A percentile compares a stretch with the other conserved stretches of the same genome.
Evolutionary conservation across 2,888 invertebrate genomes (phyloP).

Genomic region (Acanthopleura granulata): DNA sequence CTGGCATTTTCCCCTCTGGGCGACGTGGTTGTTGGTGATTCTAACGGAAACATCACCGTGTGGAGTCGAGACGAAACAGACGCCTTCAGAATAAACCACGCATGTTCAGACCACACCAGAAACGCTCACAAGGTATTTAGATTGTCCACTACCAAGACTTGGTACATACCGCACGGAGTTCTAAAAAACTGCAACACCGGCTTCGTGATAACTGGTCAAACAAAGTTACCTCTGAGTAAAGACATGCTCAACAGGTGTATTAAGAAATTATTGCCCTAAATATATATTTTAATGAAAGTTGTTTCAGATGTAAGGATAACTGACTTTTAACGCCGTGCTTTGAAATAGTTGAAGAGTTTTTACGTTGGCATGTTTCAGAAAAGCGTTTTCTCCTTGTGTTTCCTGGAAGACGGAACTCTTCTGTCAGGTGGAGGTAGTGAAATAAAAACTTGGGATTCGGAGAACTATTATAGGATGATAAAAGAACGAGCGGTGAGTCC

Average conservation of each 20-base stretch:
- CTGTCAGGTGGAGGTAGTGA: conserved; percentile 85
- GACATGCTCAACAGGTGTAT: too few species aligned
- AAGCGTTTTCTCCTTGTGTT: conserved; percentile 83
- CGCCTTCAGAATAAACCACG: conserved; percentile 74
- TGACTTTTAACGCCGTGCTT: too few species aligned
- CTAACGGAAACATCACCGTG: conserved; percentile 90
- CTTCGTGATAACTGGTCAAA: too few species aligned
- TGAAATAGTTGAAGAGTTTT: too few species aligned
- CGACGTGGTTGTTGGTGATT: conserved; percentile 92
- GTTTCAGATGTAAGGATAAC: too few species aligned
- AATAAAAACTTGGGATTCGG: conserved; percentile 92
- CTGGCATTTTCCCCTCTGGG: conserved; percentile 90
- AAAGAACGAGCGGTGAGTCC: conserved; percentile 75
- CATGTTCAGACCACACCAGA: conserved; percentile 35
- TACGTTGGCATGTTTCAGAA: conserved; percentile 35
- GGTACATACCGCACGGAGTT: too few species aligned
- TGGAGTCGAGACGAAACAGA: conserved; percentile 92
- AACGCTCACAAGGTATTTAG: conserved; percentile 46
- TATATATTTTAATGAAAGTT: too few species aligned
- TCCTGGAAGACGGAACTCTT: conserved; percentile 91
- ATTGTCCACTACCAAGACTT: not conserved
- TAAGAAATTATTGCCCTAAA: too few species aligned
- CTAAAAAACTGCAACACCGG: too few species aligned
- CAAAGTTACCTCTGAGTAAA: too few species aligned
- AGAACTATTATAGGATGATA: conserved; percentile 90